phyloP scores from a whole-genome alignment of 2,113 vertebrate species.

The Rhodinocichla rosea region DNA sequence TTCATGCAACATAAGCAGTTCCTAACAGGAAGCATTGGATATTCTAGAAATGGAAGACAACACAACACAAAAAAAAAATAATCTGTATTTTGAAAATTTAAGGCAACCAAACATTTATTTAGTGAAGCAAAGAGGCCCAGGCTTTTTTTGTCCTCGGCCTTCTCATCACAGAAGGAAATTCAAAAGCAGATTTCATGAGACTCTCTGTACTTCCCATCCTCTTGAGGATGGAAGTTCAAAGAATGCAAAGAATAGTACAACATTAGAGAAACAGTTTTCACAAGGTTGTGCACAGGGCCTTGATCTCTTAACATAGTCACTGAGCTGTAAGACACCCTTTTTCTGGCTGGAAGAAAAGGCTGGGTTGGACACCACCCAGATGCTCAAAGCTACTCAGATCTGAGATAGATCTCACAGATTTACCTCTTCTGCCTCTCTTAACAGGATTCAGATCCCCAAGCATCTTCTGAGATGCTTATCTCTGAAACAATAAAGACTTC shows the following conservation, averaged over 20 bases:
- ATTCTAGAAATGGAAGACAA: background rate
- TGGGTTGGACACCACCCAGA: background rate
- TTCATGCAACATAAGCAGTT: background rate
- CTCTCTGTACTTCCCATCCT: background rate
- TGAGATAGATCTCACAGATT: background rate
- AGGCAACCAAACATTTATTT: background rate
- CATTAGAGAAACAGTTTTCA: background rate
- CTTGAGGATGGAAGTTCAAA: constrained; percentile 9
- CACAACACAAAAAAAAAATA: background rate
- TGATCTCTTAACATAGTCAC: background rate
- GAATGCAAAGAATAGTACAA: background rate
- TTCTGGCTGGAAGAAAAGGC: background rate
- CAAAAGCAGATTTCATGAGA: background rate
- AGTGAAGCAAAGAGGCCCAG: background rate
- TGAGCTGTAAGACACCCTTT: background rate
- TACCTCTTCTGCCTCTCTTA: background rate
- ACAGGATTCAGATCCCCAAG: background rate
- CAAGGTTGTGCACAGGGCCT: background rate
- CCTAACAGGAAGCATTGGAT: background rate
- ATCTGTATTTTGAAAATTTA: background rate
- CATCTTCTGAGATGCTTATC: background rate
- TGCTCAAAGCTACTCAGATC: background rate
- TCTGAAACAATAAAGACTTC: background rate
- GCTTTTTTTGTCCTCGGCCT: background rate
- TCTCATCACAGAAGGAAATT: background rate